Evolutionary conservation across 2,797 vertebrate genomes (phyloP), one percentile per base, ranked within the genome.

Genomic region (Pelobates cultripes): DNA sequence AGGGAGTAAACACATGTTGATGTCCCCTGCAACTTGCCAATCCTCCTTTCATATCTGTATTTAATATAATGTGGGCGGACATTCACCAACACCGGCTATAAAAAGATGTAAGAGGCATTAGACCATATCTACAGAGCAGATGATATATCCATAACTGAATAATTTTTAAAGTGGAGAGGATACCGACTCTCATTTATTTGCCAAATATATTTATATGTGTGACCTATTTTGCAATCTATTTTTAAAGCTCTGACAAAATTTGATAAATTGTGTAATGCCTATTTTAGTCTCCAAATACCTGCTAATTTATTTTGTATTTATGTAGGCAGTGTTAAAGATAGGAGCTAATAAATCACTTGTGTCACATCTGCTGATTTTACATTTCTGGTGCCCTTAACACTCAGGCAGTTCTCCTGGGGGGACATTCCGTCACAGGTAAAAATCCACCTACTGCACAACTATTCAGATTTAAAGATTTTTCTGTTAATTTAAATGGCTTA

Each of bases 291-390:
- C 71, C 66, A 70, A 78, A 83, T 83, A 70, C 70, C 51, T 51
- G 53, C 76, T 79, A 64, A 83, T 75, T 79, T 83, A 75, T 74
- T 64, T 74, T 70, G 64, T 70, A 73, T 83, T 83, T 78, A 78
- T 78, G 55, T 68, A 63, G 63, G 40, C 44, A 70, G 64, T 7
- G 51, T 70, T 69, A 79, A 53, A 78, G 6, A 17, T 69, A 69
- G 51, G 4, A 75, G 64, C 76, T 79, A 60, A 83, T 83, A 78
- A 73, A 83, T 83, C 81, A 83, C 71, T 64, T n/a, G 43, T 83
- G 71, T 75, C 72, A 68, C 51, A 70, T 55, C 40, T 83, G 81
- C 81, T 78, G 81, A 83, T 53, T 60, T 64, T 43, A 79, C 53
- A 75, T 28, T 55, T 64, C 61, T 6, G 8, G 17, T 55, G 61